Base-by-base conservation (phyloP, 1,140 invertebrate species). In the Drosophila sechellia region DNA sequence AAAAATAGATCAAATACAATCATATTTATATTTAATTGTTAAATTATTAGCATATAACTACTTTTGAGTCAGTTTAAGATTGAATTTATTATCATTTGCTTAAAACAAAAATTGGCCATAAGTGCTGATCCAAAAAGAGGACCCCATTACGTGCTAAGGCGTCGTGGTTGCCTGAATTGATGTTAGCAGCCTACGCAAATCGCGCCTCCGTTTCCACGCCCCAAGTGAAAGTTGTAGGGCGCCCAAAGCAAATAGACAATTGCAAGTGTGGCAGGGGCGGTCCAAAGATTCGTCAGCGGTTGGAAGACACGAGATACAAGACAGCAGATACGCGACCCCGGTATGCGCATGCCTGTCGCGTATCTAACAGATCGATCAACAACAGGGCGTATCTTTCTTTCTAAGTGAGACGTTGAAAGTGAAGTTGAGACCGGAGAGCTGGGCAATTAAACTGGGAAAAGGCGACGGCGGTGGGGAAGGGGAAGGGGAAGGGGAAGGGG, bases 311-410 rank as follows among this genome's bases (percentile, higher is more conserved):
- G 15, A 48, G 43, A n/a, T 60, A 34, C 46, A 65, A 76, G 56
- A 54, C 45, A 49, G 12, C n/a, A 53, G 43, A 15, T 68, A 39
- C 46, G 61, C 71, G 63, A 69, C 35, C 55, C 70, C 59, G 58
- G 79, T 71, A 56, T 77, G 73, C 69, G 69, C 68, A 81, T 81
- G 79, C 84, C 71, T 64, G 42, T 52, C 79, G 75, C 84, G 53
- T 87, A 87, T 87, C 84, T 87, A 79, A 70, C 72, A 77, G 71
- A 87, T 87, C 84, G 84, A 87, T 89, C 84, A 89, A 87, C 66
- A 39, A 74, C 68, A 79, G 74, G 71, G 76, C 80, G 76, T 66
- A 64, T 64, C 81, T 60, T 83, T 69, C 58, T 68, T 73, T 61
- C 77, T 79, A 64, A 79, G 70, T 70, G 63, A 70, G 53, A 77